Evolutionary conservation across 2,888 invertebrate species (phyloP).

Genomic region (Agapostemon virescens): DNA sequence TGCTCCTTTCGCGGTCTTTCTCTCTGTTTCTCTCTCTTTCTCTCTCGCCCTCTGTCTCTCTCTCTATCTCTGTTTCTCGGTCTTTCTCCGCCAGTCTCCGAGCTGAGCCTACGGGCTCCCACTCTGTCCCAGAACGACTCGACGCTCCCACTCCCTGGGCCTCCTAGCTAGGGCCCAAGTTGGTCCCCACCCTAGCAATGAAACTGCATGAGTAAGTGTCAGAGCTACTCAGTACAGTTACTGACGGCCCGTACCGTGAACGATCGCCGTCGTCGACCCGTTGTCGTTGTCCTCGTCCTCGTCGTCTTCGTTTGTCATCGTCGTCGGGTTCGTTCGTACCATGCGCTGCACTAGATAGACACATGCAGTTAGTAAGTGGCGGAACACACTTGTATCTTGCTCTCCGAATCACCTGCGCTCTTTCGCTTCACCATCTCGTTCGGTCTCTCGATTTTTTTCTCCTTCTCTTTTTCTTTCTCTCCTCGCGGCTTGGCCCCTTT

Average conservation of each 20-base stretch:
- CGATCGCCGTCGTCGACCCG: slow-evolving; percentile 59
- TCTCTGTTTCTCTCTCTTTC: neutral
- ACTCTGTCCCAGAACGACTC: slow-evolving; percentile 22
- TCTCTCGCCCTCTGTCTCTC: neutral
- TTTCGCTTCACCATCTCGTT: slow-evolving; percentile 27
- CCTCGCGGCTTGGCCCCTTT: neutral
- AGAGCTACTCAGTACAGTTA: slow-evolving; percentile 76
- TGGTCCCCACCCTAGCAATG: slow-evolving; percentile 63
- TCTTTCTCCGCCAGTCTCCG: neutral
- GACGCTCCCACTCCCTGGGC: slow-evolving; percentile 57
- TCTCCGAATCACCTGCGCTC: slow-evolving; percentile 37
- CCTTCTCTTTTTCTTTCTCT: slow-evolving; percentile 37
- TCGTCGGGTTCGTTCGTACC: slow-evolving; percentile 50
- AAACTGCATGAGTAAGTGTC: slow-evolving; percentile 72
- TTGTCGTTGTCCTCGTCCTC: slow-evolving; percentile 50
- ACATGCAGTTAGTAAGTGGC: slow-evolving; percentile 66
- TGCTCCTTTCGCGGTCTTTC: slow-evolving; percentile 51
- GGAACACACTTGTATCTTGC: slow-evolving; percentile 44
- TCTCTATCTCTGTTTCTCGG: neutral
- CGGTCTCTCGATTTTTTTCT: slow-evolving; percentile 37
- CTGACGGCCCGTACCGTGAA: slow-evolving; percentile 73
- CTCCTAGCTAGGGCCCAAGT: slow-evolving; percentile 56
- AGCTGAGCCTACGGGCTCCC: slow-evolving; percentile 16
- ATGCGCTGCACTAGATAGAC: slow-evolving; percentile 62
- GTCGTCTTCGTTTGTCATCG: slow-evolving; percentile 41